phyloP scores from a whole-genome alignment of 2,888 invertebrate genomes.

The Choreutis nemorana region DNA sequence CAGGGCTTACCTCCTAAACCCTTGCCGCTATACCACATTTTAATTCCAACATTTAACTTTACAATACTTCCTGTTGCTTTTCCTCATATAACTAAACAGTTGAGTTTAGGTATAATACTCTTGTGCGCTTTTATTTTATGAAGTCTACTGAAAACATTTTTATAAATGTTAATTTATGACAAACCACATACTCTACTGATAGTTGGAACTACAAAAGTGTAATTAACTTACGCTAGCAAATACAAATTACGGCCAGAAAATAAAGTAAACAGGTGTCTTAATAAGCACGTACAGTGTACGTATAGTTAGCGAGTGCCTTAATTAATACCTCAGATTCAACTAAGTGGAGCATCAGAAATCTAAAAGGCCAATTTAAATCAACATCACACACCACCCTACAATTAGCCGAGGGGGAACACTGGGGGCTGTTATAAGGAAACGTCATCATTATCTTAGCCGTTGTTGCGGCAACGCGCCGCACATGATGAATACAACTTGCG shows the following conservation, averaged over 20 bases:
- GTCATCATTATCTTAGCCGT: conserved; percentile 46
- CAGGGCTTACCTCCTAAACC: conserved; percentile 34
- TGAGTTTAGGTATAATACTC: too few species aligned
- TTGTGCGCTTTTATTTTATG: too few species aligned
- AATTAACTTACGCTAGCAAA: not conserved
- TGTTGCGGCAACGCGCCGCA: conserved; percentile 28
- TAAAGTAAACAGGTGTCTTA: not conserved
- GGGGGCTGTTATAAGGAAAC: conserved; percentile 25
- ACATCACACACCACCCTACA: conserved; percentile 12
- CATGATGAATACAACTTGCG: conserved; percentile 20
- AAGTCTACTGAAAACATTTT: too few species aligned
- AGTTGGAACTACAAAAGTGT: not conserved
- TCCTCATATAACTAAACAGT: too few species aligned
- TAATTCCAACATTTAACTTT: conserved; percentile 36
- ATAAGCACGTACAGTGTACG: too few species aligned
- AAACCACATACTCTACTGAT: too few species aligned
- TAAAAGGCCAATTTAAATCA: conserved; percentile 2
- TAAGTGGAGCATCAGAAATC: not conserved
- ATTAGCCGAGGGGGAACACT: conserved; percentile 21
- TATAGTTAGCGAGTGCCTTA: too few species aligned
- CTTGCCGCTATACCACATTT: conserved; percentile 26
- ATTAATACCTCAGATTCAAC: not conserved
- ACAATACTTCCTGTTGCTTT: conserved; percentile 10
- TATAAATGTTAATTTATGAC: too few species aligned
- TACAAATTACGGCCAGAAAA: not conserved